These are phyloP conservation scores for Acanthopleura granulata DNA, from an alignment of 2,888 invertebrate species.

Conservation along the genomic window DNA sequence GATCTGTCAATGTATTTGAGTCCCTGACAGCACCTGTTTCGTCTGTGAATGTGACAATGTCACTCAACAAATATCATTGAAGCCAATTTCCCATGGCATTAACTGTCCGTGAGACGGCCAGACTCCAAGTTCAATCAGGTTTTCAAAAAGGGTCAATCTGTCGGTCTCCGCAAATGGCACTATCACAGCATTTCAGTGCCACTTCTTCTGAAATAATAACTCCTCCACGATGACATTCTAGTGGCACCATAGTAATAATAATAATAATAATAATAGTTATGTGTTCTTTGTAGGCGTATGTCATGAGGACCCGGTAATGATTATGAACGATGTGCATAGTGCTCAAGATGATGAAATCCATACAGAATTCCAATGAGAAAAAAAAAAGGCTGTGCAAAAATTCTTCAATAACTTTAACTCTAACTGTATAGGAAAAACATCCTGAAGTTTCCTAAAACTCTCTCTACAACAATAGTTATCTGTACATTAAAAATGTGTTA, in stretches of 20 bases:
- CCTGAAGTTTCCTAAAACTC: slow-evolving; percentile 11
- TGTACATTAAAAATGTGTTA: slow-evolving; percentile 5
- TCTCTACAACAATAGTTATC: slow-evolving; percentile 10
- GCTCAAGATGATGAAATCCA: slow-evolving; percentile 1
- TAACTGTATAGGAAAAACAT: slow-evolving; percentile 5
- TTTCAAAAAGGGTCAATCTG: background rate
- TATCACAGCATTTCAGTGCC: slow-evolving; percentile 14
- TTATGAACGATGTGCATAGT: slow-evolving; percentile 19
- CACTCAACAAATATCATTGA: no score
- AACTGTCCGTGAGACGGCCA: no score
- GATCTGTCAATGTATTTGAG: no score
- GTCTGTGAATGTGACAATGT: no score
- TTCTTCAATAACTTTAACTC: background rate
- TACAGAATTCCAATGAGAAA: background rate
- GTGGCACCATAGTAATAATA: slow-evolving; percentile 7
- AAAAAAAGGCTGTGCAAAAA: slow-evolving; percentile 16
- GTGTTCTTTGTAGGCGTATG: background rate
- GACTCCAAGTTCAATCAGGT: background rate
- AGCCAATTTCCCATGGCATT: no score
- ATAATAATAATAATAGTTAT: slow-evolving; percentile 2
- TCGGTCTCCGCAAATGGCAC: slow-evolving; percentile 14
- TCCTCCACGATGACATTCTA: slow-evolving; percentile 3
- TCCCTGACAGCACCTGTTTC: no score
- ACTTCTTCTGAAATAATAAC: background rate
- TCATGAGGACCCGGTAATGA: slow-evolving; percentile 12